Percentiles rank a stretch among this genome's conserved stretches.
phyloP scores from a whole-genome alignment of 2,888 invertebrate species.

The Dorcus hopei region DNA sequence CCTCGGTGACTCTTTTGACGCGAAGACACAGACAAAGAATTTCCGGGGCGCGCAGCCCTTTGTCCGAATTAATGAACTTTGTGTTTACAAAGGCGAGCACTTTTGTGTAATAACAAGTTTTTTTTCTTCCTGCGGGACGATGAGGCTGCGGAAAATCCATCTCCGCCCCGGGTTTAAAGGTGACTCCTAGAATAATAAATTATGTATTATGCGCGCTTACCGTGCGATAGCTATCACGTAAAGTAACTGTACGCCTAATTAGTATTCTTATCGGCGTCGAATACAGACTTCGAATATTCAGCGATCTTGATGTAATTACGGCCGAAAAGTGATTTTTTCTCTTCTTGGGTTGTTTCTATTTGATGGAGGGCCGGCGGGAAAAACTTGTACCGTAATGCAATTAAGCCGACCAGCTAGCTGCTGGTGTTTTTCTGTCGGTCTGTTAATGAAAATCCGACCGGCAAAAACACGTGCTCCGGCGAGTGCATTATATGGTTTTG shows the following conservation, averaged over 20 bases:
- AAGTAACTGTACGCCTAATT: background rate
- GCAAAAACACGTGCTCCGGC: too few relatives aligned
- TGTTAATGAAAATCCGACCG: too few relatives aligned
- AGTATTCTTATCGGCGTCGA: background rate
- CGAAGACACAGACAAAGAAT: background rate
- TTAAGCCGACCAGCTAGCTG: too few relatives aligned
- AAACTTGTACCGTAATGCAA: too few relatives aligned
- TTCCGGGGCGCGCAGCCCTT: background rate
- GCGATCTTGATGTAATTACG: background rate
- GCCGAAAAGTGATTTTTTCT: constrained; percentile 2
- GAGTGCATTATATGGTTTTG: too few relatives aligned
- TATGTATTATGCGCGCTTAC: background rate
- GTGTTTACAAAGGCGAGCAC: background rate
- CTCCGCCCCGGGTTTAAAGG: background rate
- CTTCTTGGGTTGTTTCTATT: background rate
- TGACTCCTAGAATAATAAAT: background rate
- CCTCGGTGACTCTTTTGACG: background rate
- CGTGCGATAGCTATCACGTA: background rate
- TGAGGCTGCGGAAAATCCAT: too few relatives aligned
- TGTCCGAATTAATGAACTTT: background rate
- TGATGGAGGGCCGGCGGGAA: too few relatives aligned
- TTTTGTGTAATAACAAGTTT: too few relatives aligned
- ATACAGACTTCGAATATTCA: too few relatives aligned
- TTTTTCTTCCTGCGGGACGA: too few relatives aligned
- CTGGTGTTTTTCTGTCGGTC: too few relatives aligned